Percentiles rank a stretch among this genome's conserved stretches.
These are phyloP conservation scores for Steatocranus sp. DNA, from an alignment of 2,797 vertebrate species.

Conservation along the genomic window DNA sequence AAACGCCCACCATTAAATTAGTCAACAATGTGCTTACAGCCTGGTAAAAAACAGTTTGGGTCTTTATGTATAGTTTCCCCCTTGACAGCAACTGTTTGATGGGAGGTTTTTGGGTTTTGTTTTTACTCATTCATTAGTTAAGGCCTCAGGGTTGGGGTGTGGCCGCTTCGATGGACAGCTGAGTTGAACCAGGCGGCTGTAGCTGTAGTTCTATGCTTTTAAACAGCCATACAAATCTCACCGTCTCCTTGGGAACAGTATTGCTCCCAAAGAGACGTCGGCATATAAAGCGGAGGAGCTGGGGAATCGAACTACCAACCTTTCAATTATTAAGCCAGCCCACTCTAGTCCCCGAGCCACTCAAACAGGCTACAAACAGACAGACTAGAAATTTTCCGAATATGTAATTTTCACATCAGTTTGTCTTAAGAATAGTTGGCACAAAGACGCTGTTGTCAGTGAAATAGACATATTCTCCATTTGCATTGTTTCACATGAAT, in stretches of 20 bases:
- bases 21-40: background rate
- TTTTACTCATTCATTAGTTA: background rate
- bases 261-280: background rate
- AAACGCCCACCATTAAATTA: background rate
- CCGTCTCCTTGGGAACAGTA: rapidly evolving
- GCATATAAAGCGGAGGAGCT: rapidly evolving
- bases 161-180: rapidly evolving
- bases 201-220: background rate
- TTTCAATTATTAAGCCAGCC: background rate
- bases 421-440: background rate
- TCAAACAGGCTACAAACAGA: background rate
- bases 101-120: background rate
- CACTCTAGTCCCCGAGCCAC: background rate
- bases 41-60: background rate
- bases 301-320: background rate
- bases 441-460: background rate
- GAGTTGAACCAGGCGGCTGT: background rate
- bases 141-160: background rate
- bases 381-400: background rate
- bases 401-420: background rate
- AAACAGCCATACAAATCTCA: background rate
- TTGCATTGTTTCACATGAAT: background rate
- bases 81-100: background rate
- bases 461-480: background rate
- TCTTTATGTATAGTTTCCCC: background rate